Evolutionary conservation across 1,140 invertebrate species (phyloP).

Genomic region (Coelopa frigida): DNA sequence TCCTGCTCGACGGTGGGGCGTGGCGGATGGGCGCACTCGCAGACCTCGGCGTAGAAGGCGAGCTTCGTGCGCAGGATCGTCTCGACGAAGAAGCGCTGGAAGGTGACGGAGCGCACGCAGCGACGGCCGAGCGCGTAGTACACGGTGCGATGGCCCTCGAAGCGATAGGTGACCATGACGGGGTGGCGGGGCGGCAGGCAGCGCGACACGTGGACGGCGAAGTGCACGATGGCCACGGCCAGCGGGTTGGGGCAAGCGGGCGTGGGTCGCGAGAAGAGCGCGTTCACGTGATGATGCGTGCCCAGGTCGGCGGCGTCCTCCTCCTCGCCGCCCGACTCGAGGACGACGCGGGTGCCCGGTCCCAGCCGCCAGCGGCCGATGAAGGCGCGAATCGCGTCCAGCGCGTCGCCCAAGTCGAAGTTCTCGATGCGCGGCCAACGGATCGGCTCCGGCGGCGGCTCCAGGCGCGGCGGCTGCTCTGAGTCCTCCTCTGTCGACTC

Average conservation of each 20-base stretch:
- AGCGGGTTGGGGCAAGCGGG: constrained; percentile 24
- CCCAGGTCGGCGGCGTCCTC: constrained; percentile 25
- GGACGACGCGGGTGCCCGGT: constrained; percentile 1
- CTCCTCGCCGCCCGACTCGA: not conserved
- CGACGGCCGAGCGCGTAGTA: constrained; percentile 1
- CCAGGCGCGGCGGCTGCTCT: too few species aligned
- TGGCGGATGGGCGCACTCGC: constrained; percentile 12
- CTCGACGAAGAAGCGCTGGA: constrained; percentile 14
- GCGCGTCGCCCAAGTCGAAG: not conserved
- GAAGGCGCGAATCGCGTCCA: not conserved
- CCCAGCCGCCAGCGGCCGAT: constrained; percentile 1
- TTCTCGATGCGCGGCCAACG: not conserved
- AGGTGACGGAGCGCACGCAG: constrained; percentile 5
- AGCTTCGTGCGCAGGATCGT: constrained; percentile 13
- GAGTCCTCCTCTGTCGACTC: not conserved
- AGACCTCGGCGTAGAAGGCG: constrained; percentile 11
- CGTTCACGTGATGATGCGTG: constrained; percentile 27
- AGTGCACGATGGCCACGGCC: constrained; percentile 10
- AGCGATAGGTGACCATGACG: constrained; percentile 11
- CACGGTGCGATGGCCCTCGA: constrained; percentile 4
- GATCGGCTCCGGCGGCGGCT: not conserved
- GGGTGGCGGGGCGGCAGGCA: constrained; percentile 7
- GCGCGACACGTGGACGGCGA: constrained; percentile 3
- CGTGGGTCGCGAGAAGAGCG: constrained; percentile 32
- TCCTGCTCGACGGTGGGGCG: too few species aligned